Conservation (phyloP, 1,140 invertebrate species). For the Euwallacea fornicatus region DNA sequence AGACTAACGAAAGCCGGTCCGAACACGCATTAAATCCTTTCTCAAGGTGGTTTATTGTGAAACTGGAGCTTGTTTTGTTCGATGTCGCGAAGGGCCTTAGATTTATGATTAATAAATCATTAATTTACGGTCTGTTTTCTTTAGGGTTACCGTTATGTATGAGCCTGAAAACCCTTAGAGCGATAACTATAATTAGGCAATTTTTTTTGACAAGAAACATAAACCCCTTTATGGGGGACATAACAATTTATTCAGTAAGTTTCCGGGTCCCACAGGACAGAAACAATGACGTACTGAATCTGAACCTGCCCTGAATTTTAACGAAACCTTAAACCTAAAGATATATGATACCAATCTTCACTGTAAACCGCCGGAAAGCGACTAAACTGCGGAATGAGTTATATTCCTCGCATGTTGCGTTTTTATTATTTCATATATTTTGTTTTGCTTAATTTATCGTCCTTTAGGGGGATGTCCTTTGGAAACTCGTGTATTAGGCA, state of each 20-base stretch:
- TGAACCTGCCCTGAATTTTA: slow-evolving; percentile 40
- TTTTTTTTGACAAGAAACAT: neutral
- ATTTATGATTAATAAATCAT: slow-evolving; percentile 21
- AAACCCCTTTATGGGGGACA: neutral
- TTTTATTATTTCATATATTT: slow-evolving; percentile 34
- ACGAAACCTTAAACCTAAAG: slow-evolving; percentile 37
- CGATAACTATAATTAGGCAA: neutral
- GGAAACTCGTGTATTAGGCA: no score
- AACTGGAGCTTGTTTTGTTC: slow-evolving; percentile 11
- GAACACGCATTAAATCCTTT: slow-evolving; percentile 11
- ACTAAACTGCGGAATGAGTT: slow-evolving; percentile 30
- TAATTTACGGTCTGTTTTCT: slow-evolving; percentile 1
- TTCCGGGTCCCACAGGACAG: neutral
- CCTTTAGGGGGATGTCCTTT: neutral
- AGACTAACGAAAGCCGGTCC: slow-evolving; percentile 16
- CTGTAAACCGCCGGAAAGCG: slow-evolving; percentile 34
- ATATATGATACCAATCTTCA: slow-evolving; percentile 41
- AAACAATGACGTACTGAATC: slow-evolving; percentile 27
- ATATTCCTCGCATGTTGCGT: slow-evolving; percentile 28
- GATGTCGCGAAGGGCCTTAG: neutral
- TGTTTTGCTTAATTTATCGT: slow-evolving; percentile 18
- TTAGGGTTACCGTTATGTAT: neutral
- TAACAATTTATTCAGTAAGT: slow-evolving; percentile 1
- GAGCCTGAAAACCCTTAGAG: neutral
- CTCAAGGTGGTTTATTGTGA: slow-evolving; percentile 3